These are phyloP conservation scores for Pangasianodon hypophthalmus DNA, from an alignment of 2,113 vertebrate species.

Conservation along the genomic window DNA sequence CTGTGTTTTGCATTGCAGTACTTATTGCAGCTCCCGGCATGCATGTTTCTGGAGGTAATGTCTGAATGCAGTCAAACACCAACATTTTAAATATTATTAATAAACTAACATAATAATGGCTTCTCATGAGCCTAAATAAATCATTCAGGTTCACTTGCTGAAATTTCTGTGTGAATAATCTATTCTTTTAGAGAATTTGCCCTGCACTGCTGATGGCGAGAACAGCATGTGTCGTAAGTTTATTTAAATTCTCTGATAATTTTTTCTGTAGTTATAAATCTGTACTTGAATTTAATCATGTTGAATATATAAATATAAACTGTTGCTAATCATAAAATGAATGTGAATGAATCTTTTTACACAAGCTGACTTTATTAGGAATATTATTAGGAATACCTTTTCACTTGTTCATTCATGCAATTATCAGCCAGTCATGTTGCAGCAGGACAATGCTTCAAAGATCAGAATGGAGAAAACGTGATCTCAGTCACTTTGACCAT, in stretches of 20 bases:
- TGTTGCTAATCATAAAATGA: neutral
- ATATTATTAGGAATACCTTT: too few species aligned
- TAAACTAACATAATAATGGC: neutral
- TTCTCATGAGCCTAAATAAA: neutral
- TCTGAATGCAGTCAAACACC: neutral
- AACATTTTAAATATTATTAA: neutral
- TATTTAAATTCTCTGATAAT: too few species aligned
- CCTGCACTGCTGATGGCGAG: neutral
- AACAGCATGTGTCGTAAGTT: neutral
- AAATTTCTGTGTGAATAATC: neutral
- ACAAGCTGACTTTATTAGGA: neutral
- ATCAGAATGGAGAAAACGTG: neutral
- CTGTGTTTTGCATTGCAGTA: neutral
- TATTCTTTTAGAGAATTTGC: neutral
- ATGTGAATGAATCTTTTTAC: neutral
- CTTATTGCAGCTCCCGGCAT: neutral
- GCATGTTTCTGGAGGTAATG: neutral
- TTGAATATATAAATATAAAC: neutral
- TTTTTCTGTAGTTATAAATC: neutral
- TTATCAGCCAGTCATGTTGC: too few species aligned
- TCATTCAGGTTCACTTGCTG: neutral
- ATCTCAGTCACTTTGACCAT: neutral
- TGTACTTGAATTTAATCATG: neutral
- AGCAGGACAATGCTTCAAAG: neutral
- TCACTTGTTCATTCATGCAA: too few species aligned